Conservation (phyloP, 2,888 invertebrate genomes). For the Sisyra nigra region DNA sequence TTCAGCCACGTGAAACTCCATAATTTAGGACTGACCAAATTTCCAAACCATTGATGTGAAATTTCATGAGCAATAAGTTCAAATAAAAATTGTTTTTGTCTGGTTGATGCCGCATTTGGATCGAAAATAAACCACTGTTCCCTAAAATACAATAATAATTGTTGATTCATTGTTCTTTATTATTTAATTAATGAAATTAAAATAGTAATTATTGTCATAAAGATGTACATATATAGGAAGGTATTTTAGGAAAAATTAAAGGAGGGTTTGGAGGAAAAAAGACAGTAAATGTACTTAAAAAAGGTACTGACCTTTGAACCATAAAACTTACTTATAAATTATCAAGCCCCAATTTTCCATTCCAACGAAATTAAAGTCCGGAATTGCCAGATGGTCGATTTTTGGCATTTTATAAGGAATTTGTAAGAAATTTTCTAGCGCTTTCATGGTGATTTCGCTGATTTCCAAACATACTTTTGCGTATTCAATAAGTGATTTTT, state of each 20-base stretch:
- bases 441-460: constrained; percentile 10
- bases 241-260: too few relatives aligned
- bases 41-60: constrained; percentile 36
- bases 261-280: too few relatives aligned
- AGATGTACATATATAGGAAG: too few relatives aligned
- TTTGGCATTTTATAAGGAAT: constrained; percentile 29
- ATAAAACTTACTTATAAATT: not conserved
- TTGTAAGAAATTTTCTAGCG: constrained; percentile 13
- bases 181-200: too few relatives aligned
- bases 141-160: constrained; percentile 23
- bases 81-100: constrained; percentile 17
- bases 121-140: constrained; percentile 40
- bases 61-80: constrained; percentile 33
- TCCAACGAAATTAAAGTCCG: constrained; percentile 30
- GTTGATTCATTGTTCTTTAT: too few relatives aligned
- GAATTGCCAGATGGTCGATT: constrained; percentile 65
- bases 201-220: too few relatives aligned
- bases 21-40: constrained; percentile 25
- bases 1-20: constrained; percentile 29
- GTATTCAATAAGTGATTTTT: constrained; percentile 15
- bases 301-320: constrained; percentile 32
- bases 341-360: constrained; percentile 7
- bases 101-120: constrained; percentile 28
- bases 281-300: too few relatives aligned
- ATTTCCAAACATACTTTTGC: constrained; percentile 12